Evolutionary conservation across 1,140 invertebrate genomes (phyloP).

Genomic region (Ostrea edulis): DNA sequence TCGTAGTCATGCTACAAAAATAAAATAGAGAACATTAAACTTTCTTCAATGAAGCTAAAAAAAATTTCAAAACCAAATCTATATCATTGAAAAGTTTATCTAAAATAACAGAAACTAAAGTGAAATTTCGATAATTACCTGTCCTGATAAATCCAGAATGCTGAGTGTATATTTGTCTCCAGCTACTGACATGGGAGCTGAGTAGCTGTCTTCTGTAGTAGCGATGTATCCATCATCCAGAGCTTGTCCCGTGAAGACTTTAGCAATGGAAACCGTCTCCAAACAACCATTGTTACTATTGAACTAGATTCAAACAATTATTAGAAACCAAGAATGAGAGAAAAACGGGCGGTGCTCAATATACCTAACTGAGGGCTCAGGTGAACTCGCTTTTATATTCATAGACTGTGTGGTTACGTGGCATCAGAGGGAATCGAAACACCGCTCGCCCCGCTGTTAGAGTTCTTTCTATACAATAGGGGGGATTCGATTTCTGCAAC

Average conservation of each 20-base stretch:
- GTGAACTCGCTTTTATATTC: too few relatives aligned
- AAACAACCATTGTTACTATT: too few relatives aligned
- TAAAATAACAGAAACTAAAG: neutral
- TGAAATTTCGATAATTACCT: conserved; percentile 58
- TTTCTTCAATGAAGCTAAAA: neutral
- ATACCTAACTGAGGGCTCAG: too few relatives aligned
- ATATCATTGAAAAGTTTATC: neutral
- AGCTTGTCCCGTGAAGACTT: conserved; percentile 38
- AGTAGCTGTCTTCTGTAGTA: conserved; percentile 59
- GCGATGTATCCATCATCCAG: conserved; percentile 50
- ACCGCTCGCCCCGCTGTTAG: too few relatives aligned
- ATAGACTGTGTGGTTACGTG: too few relatives aligned
- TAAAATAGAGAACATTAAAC: neutral
- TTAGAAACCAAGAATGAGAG: too few relatives aligned
- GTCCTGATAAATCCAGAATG: conserved; percentile 73
- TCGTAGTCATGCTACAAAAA: conserved; percentile 86
- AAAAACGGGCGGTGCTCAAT: too few relatives aligned
- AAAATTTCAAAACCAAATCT: neutral
- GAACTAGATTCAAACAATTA: too few relatives aligned
- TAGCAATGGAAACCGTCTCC: conserved; percentile 84
- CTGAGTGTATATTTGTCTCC: conserved; percentile 70
- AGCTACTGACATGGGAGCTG: conserved; percentile 65
- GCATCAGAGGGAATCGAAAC: too few relatives aligned
- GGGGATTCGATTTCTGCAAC: too few relatives aligned
- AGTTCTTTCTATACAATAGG: too few relatives aligned